Base-by-base conservation (phyloP, 1,140 invertebrate species). In the Stenopsyche tienmushanensis region DNA sequence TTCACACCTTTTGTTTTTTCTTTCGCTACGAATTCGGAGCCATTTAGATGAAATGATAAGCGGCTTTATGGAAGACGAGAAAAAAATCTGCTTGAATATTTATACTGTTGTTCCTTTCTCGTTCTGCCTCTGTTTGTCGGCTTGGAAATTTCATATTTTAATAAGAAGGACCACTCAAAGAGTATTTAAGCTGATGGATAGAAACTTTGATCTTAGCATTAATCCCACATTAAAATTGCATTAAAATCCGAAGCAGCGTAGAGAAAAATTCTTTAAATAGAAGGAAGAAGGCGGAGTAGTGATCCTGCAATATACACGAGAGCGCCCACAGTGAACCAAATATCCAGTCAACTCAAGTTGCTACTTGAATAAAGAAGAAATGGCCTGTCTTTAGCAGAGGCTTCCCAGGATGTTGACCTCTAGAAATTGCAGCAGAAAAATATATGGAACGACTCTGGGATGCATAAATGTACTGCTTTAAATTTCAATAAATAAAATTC, bases 1-100 rank as follows among this genome's bases (percentile, higher is more conserved):
- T 60, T 60, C 42, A 23, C 57, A 60, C 57, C 57, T 60, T 60
- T 60, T 60, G 57, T 60, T 60, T 60, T 60, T 26, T 44, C 10
- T 54, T 29, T 57, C 54, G 54, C 34, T 29, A 60, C 57, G 57
- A 29, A 47, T 47, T 60, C 41, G 39, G 23, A 26, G 25, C 57
- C 57, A 49, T 60, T 60, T 60, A 60, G 57, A 60, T 47, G 57
- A 34, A 47, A 47, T 47, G 57, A 60, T 60, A 60, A 47, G 54
- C 54, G 54, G 57, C 57, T 47, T 47, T 26, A 23, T 53, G 24
- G 15, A 2, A 26, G 9, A 58, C 3, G 18, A 23, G 47, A 60
- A 57, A 57, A 60, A 47, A 60, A 60, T 60, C 57, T 47, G 57
- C 23, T 47, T 47, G 57, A 60, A 57, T 57, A 57, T 57, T 57